Conservation (phyloP, 2,113 vertebrate species). For the Mugil cephalus region DNA sequence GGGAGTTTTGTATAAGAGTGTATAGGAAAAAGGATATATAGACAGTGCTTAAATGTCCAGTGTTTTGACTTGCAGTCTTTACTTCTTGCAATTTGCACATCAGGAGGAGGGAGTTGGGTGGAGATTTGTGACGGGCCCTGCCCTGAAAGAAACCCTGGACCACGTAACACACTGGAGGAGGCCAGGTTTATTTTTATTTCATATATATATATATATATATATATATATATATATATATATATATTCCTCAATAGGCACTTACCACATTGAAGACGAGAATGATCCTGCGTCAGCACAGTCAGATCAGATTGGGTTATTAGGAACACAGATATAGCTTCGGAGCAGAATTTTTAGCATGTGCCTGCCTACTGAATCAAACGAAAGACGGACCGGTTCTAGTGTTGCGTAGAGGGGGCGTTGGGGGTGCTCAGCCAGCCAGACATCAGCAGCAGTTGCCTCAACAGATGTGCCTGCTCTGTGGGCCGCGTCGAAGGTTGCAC, state of each 20-base stretch:
- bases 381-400: conserved; percentile 20
- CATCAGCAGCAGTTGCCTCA: conserved; percentile 91
- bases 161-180: conserved; percentile 69
- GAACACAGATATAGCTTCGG: conserved; percentile 17
- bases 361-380: conserved; percentile 70
- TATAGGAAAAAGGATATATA: conserved; percentile 69
- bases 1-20: conserved; percentile 53
- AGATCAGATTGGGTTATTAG: conserved; percentile 41
- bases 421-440: conserved; percentile 75
- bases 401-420: conserved; percentile 5
- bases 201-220: too few relatives aligned
- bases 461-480: conserved; percentile 87
- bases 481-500: conserved; percentile 1
- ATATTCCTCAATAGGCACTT: conserved; percentile 61
- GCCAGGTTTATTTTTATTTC: conserved; percentile 46
- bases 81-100: conserved; percentile 99
- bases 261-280: conserved; percentile 43
- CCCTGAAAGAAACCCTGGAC: conserved; percentile 54
- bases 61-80: conserved; percentile 91
- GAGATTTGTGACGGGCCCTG: conserved; percentile 74
- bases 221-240: too few relatives aligned
- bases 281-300: conserved; percentile 30
- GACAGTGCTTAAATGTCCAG: conserved; percentile 87
- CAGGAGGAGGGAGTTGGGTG: conserved; percentile 84
- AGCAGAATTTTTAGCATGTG: conserved; percentile 42